phyloP scores from a whole-genome alignment of 2,113 vertebrate genomes.

The Sylvietta virens region DNA sequence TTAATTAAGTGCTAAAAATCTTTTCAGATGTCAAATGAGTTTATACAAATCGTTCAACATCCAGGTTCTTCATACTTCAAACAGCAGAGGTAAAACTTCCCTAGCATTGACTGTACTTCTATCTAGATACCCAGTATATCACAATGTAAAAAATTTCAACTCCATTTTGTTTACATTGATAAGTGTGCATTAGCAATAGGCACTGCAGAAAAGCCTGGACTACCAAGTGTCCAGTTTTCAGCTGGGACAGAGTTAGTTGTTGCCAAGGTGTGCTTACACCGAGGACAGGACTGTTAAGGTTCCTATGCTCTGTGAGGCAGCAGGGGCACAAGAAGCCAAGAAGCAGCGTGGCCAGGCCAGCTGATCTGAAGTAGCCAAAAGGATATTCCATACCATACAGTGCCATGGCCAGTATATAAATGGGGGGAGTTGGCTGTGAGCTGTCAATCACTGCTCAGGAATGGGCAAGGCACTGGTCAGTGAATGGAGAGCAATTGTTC shows the following conservation, averaged over 20 bases:
- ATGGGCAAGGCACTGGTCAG: neutral
- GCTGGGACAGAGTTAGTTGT: neutral
- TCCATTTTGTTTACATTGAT: neutral
- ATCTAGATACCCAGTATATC: neutral
- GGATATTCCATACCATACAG: neutral
- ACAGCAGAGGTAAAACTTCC: neutral
- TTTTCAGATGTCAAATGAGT: neutral
- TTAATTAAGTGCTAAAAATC: neutral
- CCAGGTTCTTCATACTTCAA: neutral
- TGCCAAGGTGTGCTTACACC: neutral
- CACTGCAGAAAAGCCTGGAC: neutral
- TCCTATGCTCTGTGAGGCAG: neutral
- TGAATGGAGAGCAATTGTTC: neutral
- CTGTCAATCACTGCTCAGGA: neutral
- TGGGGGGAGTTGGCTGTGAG: neutral
- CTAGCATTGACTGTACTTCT: neutral
- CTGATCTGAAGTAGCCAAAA: neutral
- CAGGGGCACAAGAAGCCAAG: neutral
- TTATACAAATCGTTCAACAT: fast-evolving
- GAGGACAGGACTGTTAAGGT: neutral
- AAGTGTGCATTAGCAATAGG: neutral
- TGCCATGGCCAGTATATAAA: neutral
- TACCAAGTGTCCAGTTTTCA: neutral
- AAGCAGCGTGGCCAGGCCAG: neutral
- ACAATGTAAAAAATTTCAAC: neutral